Base-by-base conservation (phyloP, 2,888 invertebrate genomes). In the Pemphredon lugubris region DNA sequence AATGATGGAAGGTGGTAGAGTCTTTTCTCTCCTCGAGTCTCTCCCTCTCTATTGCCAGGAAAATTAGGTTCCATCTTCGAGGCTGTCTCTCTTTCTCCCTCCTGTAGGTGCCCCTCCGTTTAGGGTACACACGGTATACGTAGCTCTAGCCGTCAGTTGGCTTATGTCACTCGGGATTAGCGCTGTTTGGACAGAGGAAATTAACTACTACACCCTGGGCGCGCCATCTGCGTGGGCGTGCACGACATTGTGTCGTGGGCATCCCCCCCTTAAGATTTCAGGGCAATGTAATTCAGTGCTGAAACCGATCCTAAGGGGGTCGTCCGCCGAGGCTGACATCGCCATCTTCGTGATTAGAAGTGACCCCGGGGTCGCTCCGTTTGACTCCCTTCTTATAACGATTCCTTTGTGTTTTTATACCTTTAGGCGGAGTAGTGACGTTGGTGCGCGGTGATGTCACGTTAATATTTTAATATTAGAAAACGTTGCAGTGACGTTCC, bases 181-280 rank as follows among this genome's bases (percentile, higher is more conserved):
- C 79, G 83, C 86, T 89, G 88, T 89, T 89, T 89, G 88, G 86
- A 88, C 87, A 86, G 87, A 87, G 88, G 86, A 89, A 89, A 89
- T 89, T 89, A 89, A 88, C 88, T 87, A 83, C 88, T 82, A 83
- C 83, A 81, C 74, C 73, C 82, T 71, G 77, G 75, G 79, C 75
- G 79, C 73, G 75, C 84, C 83, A 83, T 84, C 82, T 82, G 82
- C 78, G 82, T 84, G 85, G 84, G 87, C 86, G 85, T 86, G 79
- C 79, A 81, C 74, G 81, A 85, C 84, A 84, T 81, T 84, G 81
- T 85, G 79, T 84, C 80, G 81, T 73, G 71, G 66, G 75, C 76
- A 72, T 72, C 72, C 82, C n/a, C n/a, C 82, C 79, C 81, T 80
- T 81, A 78, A 81, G 81, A 81, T 81, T 81, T 81, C 73, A 51